Base-by-base conservation (phyloP, 2,797 vertebrate species). In the Carduelis carduelis region DNA sequence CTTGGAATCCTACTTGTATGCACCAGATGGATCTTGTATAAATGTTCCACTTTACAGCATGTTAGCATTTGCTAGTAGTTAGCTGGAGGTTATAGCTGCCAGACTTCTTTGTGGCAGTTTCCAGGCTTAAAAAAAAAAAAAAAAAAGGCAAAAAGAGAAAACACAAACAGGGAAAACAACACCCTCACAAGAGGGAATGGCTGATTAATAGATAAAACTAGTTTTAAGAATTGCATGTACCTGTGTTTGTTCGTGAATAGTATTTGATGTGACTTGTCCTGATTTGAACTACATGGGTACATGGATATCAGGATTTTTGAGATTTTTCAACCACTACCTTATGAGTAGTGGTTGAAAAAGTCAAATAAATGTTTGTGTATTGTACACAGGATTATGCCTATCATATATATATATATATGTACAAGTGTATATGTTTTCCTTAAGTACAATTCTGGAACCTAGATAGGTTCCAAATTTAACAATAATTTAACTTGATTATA, bases 11-110 rank as follows among this genome's bases (percentile, higher is more conserved):
- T 95, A 90, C 89, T 96, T 96, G 95, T 95, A 96, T 81, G 93
- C 76, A 12, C 97, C 96, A 96, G 97, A 98, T 96, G 96, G 92
- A 95, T 98, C 97, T 97, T 95, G 97, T 97, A 96, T 94, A 97
- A 97, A 96, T 90, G 87, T 95, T 97, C 94, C 89, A 95, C 96
- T 98, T 98, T 97, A 97, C 96, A 97, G 92, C 96, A 93, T 97
- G 97, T 97, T 96, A 97, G 97, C 97, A 98, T 98, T 98, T 97
- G 97, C 97, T 97, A 96, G 96, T 96, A 97, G 96, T 98, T 98
- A 98, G 93, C 75, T 86, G 83, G 94, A 96, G 93, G 96, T 97
- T 96, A 98, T 92, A 96, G 96, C 93, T 98, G 97, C 97, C 97
- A 98, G 93, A 96, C 83, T 95, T 93, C 95, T 96, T 97, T 97